Conservation (phyloP, 2,797 vertebrate species). For the Sebastes cheni region DNA sequence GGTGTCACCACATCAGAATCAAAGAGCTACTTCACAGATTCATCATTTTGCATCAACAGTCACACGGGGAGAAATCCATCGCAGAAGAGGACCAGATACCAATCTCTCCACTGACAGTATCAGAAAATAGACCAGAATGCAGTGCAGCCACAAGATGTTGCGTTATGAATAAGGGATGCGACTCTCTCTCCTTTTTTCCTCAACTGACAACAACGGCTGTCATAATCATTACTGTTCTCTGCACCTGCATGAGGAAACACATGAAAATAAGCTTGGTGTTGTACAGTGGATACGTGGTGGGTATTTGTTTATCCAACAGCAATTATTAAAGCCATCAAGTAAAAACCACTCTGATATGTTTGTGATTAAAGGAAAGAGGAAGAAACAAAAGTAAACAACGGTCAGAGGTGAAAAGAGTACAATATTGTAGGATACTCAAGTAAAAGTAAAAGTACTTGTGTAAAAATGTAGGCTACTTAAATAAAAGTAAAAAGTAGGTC, state of each 20-base stretch:
- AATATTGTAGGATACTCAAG: background rate
- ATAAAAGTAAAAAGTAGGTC: background rate
- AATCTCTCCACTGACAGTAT: constrained; percentile 39
- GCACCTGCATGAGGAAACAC: constrained; percentile 11
- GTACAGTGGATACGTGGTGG: background rate
- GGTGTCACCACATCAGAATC: constrained; percentile 27
- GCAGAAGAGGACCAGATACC: constrained; percentile 24
- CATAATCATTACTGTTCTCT: constrained; percentile 42
- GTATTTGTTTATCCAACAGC: constrained; percentile 10
- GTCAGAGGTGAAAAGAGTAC: background rate
- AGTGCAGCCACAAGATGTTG: constrained; percentile 38
- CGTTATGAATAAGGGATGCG: constrained; percentile 52
- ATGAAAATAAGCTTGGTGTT: constrained; percentile 14
- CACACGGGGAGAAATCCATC: constrained; percentile 30
- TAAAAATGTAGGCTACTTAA: background rate
- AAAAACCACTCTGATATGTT: constrained; percentile 1
- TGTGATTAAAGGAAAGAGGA: background rate
- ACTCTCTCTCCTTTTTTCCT: constrained; percentile 26
- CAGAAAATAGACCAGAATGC: constrained; percentile 59
- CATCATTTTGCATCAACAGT: constrained; percentile 31
- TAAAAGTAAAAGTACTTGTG: background rate
- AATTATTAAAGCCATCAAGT: background rate
- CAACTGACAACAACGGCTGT: constrained; percentile 49
- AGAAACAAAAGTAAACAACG: background rate
- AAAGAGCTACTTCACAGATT: constrained; percentile 28